A percentile compares a stretch with the other conserved stretches of the same genome.
Conservation (phyloP, 2,797 vertebrate genomes). For the Mormyrus hasselquistii region DNA sequence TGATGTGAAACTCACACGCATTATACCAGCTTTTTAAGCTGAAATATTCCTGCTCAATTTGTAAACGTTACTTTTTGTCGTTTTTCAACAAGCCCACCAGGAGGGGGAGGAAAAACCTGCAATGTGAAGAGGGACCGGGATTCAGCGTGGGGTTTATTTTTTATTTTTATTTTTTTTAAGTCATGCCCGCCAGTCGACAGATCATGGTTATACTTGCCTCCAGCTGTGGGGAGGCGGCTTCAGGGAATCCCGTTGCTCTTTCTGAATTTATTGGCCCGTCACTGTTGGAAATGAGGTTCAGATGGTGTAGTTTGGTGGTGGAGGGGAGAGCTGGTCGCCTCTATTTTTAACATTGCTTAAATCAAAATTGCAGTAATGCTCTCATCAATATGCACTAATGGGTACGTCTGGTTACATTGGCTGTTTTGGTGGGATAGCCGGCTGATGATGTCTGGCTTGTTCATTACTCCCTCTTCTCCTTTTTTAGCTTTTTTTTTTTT, state of each 20-base stretch:
- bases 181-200: constrained; percentile 59
- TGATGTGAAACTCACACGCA: constrained; percentile 67
- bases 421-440: constrained; percentile 50
- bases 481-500: constrained; percentile 33
- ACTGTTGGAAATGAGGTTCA: constrained; percentile 77
- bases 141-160: constrained; percentile 31
- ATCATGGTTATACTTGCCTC: constrained; percentile 56
- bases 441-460: constrained; percentile 69
- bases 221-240: constrained; percentile 55
- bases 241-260: constrained; percentile 77
- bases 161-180: constrained; percentile 24
- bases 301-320: constrained; percentile 65
- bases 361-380: constrained; percentile 70
- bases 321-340: constrained; percentile 39
- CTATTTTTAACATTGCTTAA: constrained; percentile 65
- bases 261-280: constrained; percentile 73
- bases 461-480: not conserved
- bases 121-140: constrained; percentile 60
- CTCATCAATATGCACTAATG: constrained; percentile 80
- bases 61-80: constrained; percentile 45
- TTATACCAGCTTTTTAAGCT: constrained; percentile 82
- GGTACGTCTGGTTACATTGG: constrained; percentile 74
- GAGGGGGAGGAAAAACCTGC: constrained; percentile 47
- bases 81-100: constrained; percentile 62
- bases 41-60: constrained; percentile 53